Conservation (phyloP, 2,888 invertebrate species). For the Plagiodera versicolora region DNA sequence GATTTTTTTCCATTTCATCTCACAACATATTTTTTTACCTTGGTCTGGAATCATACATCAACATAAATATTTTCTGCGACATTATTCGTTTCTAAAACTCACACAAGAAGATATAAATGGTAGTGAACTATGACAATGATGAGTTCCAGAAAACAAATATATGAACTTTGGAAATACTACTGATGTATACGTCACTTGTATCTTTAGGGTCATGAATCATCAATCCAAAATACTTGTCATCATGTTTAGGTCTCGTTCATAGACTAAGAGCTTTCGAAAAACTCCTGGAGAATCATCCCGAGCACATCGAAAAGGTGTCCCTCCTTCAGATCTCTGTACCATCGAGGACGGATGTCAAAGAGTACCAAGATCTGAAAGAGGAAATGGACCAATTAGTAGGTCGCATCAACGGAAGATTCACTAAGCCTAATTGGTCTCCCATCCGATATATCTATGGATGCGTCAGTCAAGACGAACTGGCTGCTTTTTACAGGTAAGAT, state of each 20-base stretch:
- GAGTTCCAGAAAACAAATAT: no score
- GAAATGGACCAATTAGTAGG: constrained; percentile 90
- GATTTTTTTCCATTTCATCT: no score
- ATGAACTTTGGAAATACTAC: no score
- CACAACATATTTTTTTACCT: no score
- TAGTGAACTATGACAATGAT: no score
- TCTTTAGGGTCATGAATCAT: no score
- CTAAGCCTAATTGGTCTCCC: constrained; percentile 91
- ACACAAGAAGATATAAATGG: no score
- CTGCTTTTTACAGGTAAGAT: constrained; percentile 70
- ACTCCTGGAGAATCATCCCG: constrained; percentile 79
- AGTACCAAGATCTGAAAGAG: constrained; percentile 86
- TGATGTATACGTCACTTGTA: no score
- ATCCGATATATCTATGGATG: constrained; percentile 86
- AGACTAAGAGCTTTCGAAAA: constrained; percentile 81
- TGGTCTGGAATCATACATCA: no score
- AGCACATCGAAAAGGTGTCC: constrained; percentile 81
- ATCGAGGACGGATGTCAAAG: constrained; percentile 86
- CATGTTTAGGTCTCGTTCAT: constrained; percentile 63
- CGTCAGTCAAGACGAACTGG: constrained; percentile 82
- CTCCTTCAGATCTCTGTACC: constrained; percentile 86
- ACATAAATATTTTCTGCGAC: no score
- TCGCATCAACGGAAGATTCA: constrained; percentile 84
- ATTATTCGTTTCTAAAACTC: no score
- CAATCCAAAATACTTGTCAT: no score